A percentile compares a stretch with the other conserved stretches of the same genome.
These are phyloP conservation scores for Plectropomus leopardus DNA, from an alignment of 2,113 vertebrate genomes.

Conservation along the genomic window DNA sequence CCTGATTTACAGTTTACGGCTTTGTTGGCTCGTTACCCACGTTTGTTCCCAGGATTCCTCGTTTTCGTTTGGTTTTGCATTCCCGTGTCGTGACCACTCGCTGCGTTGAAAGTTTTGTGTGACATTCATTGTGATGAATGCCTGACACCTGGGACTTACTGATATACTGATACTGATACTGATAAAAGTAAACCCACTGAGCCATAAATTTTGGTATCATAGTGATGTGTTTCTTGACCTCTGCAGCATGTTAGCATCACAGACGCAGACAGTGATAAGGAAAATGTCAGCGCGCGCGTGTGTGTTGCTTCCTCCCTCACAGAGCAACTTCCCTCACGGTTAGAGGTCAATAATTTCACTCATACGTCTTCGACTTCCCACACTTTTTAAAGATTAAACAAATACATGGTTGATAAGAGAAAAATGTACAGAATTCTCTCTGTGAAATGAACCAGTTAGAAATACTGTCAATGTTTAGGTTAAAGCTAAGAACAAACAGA, in stretches of 20 bases:
- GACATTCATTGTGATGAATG: constrained; percentile 35
- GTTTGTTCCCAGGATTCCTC: constrained; percentile 59
- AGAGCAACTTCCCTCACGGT: constrained; percentile 5
- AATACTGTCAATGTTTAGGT: constrained; percentile 7
- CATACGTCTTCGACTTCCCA: constrained; percentile 17
- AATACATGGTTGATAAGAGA: constrained; percentile 17
- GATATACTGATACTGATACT: too few relatives aligned
- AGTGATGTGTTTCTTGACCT: constrained; percentile 21
- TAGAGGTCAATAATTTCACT: constrained; percentile 15
- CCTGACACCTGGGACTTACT: constrained; percentile 35
- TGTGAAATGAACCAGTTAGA: constrained; percentile 13
- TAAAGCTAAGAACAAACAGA: constrained; percentile 8
- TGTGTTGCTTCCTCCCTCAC: not conserved
- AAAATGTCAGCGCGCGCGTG: not conserved
- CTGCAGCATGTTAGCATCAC: constrained; percentile 22
- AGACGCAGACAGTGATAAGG: constrained; percentile 33
- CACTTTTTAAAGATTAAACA: constrained; percentile 45
- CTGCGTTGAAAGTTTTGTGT: constrained; percentile 54
- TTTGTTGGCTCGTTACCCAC: constrained; percentile 50
- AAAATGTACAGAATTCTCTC: constrained; percentile 13
- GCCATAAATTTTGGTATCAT: constrained; percentile 13
- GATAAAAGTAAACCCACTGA: constrained; percentile 23
- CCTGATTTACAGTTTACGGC: constrained; percentile 68
- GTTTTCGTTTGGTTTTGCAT: constrained; percentile 59
- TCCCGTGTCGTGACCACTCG: constrained; percentile 40